Conservation (phyloP, 2,888 invertebrate species). For the Ceraclea dissimilis region DNA sequence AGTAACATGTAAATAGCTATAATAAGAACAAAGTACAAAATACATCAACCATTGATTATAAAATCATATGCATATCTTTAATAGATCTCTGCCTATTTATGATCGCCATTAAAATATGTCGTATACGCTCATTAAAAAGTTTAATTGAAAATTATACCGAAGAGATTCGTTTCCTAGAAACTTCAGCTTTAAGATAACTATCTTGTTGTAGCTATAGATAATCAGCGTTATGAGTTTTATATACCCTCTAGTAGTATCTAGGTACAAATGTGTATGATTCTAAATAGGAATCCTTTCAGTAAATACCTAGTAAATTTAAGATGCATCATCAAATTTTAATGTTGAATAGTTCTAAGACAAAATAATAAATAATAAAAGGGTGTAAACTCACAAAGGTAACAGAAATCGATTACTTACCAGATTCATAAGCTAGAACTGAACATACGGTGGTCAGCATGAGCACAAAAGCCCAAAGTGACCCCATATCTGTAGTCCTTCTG, state of each 20-base stretch:
- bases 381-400: neutral
- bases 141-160: neutral
- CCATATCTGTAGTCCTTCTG: slow-evolving; percentile 12
- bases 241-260: no score
- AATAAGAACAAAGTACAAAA: no score
- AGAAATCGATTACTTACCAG: slow-evolving; percentile 17
- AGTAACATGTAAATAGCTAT: no score
- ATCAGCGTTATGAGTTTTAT: neutral
- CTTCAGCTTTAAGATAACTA: no score
- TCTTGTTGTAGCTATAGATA: neutral
- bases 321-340: no score
- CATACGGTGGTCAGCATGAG: slow-evolving; percentile 8
- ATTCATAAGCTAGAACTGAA: slow-evolving; percentile 11
- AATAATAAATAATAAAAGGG: neutral
- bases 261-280: no score
- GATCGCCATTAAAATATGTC: neutral
- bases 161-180: neutral
- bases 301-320: no score
- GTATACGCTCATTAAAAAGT: neutral
- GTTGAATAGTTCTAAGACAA: no score
- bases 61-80: no score
- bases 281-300: no score
- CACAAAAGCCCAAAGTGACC: slow-evolving; percentile 10
- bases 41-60: no score
- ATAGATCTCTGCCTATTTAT: no score